Conservation (phyloP, 2,113 vertebrate genomes). For the Rhinoderma darwinii region DNA sequence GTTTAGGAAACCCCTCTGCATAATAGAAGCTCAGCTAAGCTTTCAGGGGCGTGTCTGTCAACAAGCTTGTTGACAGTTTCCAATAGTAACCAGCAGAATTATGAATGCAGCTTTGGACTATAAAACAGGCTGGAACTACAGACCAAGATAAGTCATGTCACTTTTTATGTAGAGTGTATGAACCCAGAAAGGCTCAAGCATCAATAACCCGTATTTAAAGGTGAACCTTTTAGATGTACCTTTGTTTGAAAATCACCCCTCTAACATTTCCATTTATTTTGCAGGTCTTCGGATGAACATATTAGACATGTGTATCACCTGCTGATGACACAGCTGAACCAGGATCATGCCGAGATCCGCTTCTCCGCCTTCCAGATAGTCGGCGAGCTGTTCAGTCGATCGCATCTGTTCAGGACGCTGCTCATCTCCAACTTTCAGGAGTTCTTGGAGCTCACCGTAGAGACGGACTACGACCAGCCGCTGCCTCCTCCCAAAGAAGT, state of each 20-base stretch:
- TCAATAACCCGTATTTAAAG: too few relatives aligned
- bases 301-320: conserved; percentile 81
- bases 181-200: too few relatives aligned
- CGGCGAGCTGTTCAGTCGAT: conserved; percentile 83
- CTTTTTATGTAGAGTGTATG: too few relatives aligned
- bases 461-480: conserved; percentile 82
- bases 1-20: too few relatives aligned
- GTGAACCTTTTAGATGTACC: too few relatives aligned
- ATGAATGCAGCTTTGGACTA: too few relatives aligned
- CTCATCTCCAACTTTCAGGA: conserved; percentile 87
- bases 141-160: too few relatives aligned
- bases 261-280: background rate
- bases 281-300: conserved; percentile 83
- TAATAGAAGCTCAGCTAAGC: too few relatives aligned
- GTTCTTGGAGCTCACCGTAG: conserved; percentile 89
- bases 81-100: too few relatives aligned
- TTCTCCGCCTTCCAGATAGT: conserved; percentile 85
- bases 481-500: conserved; percentile 88
- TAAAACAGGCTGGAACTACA: too few relatives aligned
- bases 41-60: too few relatives aligned
- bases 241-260: background rate
- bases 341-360: conserved; percentile 86
- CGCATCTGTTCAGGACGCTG: conserved; percentile 84
- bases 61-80: too few relatives aligned
- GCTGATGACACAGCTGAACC: conserved; percentile 80